phyloP scores from a whole-genome alignment of 2,797 vertebrate genomes.

The Thripadectes ignobilis region DNA sequence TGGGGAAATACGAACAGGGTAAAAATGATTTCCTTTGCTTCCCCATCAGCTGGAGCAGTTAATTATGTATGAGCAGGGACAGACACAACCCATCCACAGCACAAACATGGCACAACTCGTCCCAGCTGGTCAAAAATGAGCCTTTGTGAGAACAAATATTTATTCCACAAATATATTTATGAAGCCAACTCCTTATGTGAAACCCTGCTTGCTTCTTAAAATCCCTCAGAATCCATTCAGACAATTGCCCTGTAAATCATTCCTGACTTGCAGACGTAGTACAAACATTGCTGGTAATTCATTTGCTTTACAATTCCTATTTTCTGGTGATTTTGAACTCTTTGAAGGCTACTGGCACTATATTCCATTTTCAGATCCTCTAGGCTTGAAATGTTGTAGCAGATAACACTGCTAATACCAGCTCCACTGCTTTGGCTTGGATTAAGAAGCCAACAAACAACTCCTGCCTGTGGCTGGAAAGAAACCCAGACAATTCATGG shows the following conservation, averaged over 20 bases:
- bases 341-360: neutral
- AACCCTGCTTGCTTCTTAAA: neutral
- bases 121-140: neutral
- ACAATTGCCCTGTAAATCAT: neutral
- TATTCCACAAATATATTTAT: neutral
- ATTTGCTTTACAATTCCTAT: neutral
- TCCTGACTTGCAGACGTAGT: neutral
- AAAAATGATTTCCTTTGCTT: neutral
- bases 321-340: neutral
- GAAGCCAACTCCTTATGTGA: neutral
- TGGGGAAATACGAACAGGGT: neutral
- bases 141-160: neutral
- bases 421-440: neutral
- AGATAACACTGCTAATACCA: neutral
- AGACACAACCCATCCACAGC: neutral
- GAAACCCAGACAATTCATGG: neutral
- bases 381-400: neutral
- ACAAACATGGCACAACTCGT: neutral
- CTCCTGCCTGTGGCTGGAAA: neutral
- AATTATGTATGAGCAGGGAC: neutral
- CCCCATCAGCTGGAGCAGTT: accelerated
- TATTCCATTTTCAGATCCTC: neutral
- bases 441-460: neutral
- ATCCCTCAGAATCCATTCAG: neutral
- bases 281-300: neutral